A percentile compares a stretch with the other conserved stretches of the same genome.
Conservation (phyloP, 2,113 vertebrate species). For the Clarias macrocephalus region DNA sequence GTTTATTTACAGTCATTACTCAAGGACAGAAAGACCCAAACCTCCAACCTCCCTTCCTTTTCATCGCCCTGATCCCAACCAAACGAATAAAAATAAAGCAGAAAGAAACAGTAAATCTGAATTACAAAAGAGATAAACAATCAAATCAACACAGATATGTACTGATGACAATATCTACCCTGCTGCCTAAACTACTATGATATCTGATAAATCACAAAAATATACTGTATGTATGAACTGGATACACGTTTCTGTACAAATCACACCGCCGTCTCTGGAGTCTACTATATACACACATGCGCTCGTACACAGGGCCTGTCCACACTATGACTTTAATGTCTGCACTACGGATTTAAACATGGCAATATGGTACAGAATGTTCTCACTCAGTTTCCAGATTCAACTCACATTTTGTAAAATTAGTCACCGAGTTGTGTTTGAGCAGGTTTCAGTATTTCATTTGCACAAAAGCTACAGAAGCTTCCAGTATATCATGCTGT, state of each 20-base stretch:
- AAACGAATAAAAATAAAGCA: constrained; percentile 11
- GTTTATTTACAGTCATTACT: constrained; percentile 75
- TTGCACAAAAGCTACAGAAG: constrained; percentile 5
- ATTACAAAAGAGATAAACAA: constrained; percentile 74
- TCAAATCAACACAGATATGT: constrained; percentile 51
- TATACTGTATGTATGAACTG: constrained; percentile 68
- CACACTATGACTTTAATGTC: constrained; percentile 32
- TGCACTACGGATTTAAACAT: constrained; percentile 16
- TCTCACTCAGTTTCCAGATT: neutral
- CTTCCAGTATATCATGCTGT: neutral
- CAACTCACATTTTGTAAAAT: neutral
- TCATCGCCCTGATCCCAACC: constrained; percentile 45
- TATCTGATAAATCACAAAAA: constrained; percentile 73
- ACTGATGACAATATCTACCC: constrained; percentile 62
- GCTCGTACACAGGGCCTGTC: constrained; percentile 29
- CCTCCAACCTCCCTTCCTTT: constrained; percentile 41
- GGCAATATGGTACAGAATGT: constrained; percentile 17
- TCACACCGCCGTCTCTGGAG: constrained; percentile 81
- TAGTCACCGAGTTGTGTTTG: neutral
- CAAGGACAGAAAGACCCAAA: constrained; percentile 71
- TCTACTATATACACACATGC: constrained; percentile 68
- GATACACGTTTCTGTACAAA: constrained; percentile 80
- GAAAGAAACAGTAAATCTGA: constrained; percentile 68
- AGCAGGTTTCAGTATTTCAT: neutral
- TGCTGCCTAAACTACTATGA: constrained; percentile 68